Conservation (phyloP, 2,797 vertebrate species). For the Syngnathus acus region DNA sequence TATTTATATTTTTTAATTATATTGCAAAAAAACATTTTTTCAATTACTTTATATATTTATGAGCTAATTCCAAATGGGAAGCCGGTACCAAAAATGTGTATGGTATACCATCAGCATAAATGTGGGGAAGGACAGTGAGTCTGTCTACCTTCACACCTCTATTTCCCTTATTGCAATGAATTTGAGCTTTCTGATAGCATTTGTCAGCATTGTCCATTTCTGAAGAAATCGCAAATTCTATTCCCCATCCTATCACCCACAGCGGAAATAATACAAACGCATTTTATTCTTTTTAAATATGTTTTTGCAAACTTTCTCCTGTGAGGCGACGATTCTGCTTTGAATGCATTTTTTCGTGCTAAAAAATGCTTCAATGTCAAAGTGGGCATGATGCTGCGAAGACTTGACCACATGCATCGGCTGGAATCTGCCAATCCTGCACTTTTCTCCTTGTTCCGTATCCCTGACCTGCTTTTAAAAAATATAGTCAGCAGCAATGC, state of each 20-base stretch:
- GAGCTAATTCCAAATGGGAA: too few species aligned
- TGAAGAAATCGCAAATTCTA: not conserved
- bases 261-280: not conserved
- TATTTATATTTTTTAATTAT: too few species aligned
- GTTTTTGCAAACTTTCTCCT: not conserved
- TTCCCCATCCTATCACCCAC: too few species aligned
- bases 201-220: not conserved
- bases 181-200: not conserved
- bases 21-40: too few species aligned
- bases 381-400: slow-evolving; percentile 50
- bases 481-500: slow-evolving; percentile 62
- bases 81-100: too few species aligned
- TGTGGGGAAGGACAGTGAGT: too few species aligned
- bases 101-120: too few species aligned
- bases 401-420: slow-evolving; percentile 54
- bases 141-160: too few species aligned
- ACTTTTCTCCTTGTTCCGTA: slow-evolving; percentile 58
- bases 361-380: slow-evolving; percentile 50
- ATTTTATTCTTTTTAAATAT: not conserved
- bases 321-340: slow-evolving; percentile 40
- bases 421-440: slow-evolving; percentile 53
- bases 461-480: slow-evolving; percentile 60
- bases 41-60: too few species aligned
- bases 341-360: slow-evolving; percentile 26
- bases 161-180: too few species aligned